Base-by-base conservation (phyloP, 2,888 invertebrate species). In the Neoaliturus tenellus region DNA sequence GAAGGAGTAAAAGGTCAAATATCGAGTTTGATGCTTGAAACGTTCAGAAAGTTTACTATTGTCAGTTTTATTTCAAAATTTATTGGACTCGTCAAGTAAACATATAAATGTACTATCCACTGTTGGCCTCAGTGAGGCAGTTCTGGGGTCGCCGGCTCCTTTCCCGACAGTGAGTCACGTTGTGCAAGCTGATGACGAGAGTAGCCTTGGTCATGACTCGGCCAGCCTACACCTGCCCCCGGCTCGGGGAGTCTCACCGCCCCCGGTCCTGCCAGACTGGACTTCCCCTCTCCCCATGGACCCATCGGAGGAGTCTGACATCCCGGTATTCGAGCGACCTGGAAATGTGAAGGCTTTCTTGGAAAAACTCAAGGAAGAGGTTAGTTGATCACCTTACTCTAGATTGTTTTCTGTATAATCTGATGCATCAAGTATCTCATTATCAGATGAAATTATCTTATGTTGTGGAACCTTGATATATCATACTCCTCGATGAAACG, bases 161-260 rank as follows among this genome's bases (percentile, higher is more conserved):
- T 96, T 95, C 90, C 94, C 94, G 23, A 89, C 89, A 87, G 92
- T 95, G 35, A 93, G 94, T 86, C 96, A 96, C 89, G 89, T 96
- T 31, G 93, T 92, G 87, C 95, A 62, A 62, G 62, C 62, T 62
- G 62, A 62, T 8, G 28, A 62, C 17, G 31, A 95, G 88, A 44
- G 3, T 10, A 25, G 35, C 31, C 69, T 14, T 78, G 20, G 44
- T 25, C 23, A 31, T 80, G 81, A 71, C 67, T 1, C 75, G 83
- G 14, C 82, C 78, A 71, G 67, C 39, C 31, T 28, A 8, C 35
- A 2, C 35, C 35, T 71, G n/a, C 33, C 69, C 6, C 25, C 44
- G 14, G 0, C 33, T 28, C 25, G 73, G 0, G 25, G 44, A 17
- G 73, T 35, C n/a, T 48, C 82, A 28, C 71, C 67, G 8, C 58